Base-by-base conservation (phyloP, 2,113 vertebrate genomes). In the Cynocephalus volans region DNA sequence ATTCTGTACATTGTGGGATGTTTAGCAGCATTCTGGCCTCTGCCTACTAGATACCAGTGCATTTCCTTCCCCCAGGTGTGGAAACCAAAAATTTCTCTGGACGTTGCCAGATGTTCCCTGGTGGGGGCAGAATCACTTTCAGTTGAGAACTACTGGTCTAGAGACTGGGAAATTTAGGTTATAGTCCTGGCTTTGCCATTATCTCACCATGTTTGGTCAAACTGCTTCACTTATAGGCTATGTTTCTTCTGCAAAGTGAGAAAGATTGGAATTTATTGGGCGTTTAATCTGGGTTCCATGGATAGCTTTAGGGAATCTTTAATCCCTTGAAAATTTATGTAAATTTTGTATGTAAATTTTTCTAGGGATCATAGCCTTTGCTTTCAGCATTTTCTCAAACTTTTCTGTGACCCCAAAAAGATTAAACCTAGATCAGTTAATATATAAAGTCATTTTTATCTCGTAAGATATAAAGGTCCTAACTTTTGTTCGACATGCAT, bases 281-380 rank as follows among this genome's bases (percentile, higher is more conserved):
- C 76, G 41, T 6, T 89, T 85, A 56, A 93, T 62, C 33, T 92
- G 33, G 50, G 52, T 81, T 92, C n/a, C 11, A 2, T 70, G 11
- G 45, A 60, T 67, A 36, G 36, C 52, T 95, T 75, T 95, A 80
- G 60, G 56, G 67, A 58, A 62, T 50, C 26, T 91, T 96, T 93
- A 94, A 60, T 75, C 14, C 24, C 24, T 69, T 88, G 62, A 82
- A 77, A 76, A 52, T 50, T 2, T 88, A 13, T 88, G 23, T 88
- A 41, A 96, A 83, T 75, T 96, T 90, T 96, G 36, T 84, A 21
- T 79, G 50, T 94, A 56, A 70, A n/a, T 36, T 89, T 83, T 93
- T 96, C 72, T 93, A n/a, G 56, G 28, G 50, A 72, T 94, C n/a
- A 80, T n/a, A 75, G 88, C 36, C 52, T 90, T 80, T 88, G 36